Conservation (phyloP, 2,888 invertebrate species). For the Druceiella hillmani region DNA sequence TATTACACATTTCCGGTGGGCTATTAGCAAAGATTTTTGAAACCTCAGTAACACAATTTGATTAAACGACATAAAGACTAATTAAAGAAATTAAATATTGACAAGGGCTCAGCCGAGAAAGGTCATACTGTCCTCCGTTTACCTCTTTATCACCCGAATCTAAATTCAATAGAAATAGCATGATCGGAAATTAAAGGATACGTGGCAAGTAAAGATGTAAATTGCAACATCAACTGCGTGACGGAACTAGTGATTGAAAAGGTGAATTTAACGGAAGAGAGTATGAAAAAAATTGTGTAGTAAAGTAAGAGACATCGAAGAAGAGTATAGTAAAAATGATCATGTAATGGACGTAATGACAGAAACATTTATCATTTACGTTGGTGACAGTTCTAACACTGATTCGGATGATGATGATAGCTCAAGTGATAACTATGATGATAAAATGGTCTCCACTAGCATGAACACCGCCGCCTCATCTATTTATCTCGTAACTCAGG, state of each 20-base stretch:
- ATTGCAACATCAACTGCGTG: background rate
- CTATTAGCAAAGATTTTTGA: background rate
- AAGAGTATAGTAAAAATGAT: background rate
- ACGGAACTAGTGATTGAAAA: background rate
- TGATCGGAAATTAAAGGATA: background rate
- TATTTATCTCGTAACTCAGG: background rate
- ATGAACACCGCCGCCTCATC: background rate
- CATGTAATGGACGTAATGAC: background rate
- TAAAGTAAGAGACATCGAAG: background rate
- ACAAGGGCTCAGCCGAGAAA: background rate
- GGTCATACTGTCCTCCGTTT: background rate
- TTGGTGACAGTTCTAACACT: background rate
- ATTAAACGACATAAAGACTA: slow-evolving; percentile 3
- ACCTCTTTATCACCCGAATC: background rate
- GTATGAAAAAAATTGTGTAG: background rate
- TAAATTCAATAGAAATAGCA: background rate
- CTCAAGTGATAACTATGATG: slow-evolving; percentile 1
- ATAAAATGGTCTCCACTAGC: background rate
- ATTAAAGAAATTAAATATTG: background rate
- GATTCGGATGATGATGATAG: background rate
- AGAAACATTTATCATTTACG: background rate
- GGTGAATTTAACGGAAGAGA: background rate
- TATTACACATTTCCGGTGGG: too few species aligned
- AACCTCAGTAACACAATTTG: slow-evolving; percentile 3
- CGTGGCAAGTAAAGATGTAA: background rate